These are phyloP conservation scores for Bugula neritina DNA, from an alignment of 2,888 invertebrate genomes.

Conservation along the genomic window DNA sequence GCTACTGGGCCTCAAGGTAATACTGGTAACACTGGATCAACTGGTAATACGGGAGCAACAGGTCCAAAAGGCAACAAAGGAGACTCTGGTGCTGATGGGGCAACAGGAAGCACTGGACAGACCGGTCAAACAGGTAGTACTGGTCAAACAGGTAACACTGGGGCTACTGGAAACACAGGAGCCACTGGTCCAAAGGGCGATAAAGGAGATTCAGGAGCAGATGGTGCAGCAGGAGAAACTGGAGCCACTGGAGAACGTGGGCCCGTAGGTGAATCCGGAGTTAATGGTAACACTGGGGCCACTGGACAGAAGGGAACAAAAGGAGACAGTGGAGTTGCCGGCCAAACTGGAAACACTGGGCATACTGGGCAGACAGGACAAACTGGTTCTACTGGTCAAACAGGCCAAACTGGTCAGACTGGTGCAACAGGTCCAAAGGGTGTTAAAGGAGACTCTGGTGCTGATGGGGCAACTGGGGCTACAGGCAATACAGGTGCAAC, in stretches of 20 bases:
- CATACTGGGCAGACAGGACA: constrained; percentile 6
- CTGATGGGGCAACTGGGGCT: background rate
- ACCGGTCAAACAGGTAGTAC: constrained; percentile 27
- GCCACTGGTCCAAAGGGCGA: constrained; percentile 22
- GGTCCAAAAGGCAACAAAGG: constrained; percentile 27
- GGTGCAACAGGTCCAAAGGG: constrained; percentile 27
- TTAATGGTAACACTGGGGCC: constrained; percentile 25
- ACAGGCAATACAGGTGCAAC: constrained; percentile 26
- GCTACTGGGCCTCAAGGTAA: constrained; percentile 21
- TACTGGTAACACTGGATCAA: constrained; percentile 28
- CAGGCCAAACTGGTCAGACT: constrained; percentile 27
- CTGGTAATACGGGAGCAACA: constrained; percentile 26
- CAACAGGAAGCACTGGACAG: constrained; percentile 27
- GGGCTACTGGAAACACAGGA: constrained; percentile 9
- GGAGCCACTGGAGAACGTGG: constrained; percentile 29
- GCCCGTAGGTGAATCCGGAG: constrained; percentile 21
- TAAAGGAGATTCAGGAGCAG: constrained; percentile 15
- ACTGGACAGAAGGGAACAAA: constrained; percentile 29
- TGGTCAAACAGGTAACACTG: constrained; percentile 16
- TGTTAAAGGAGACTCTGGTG: constrained; percentile 5
- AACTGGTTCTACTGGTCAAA: constrained; percentile 24
- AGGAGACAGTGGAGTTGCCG: constrained; percentile 25
- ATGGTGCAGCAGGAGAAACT: constrained; percentile 22
- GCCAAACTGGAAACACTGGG: constrained; percentile 29
- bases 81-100: constrained; percentile 20